Percentiles rank a stretch among this genome's conserved stretches.
phyloP scores from a whole-genome alignment of 2,113 vertebrate species.

The Pelusios castaneus region DNA sequence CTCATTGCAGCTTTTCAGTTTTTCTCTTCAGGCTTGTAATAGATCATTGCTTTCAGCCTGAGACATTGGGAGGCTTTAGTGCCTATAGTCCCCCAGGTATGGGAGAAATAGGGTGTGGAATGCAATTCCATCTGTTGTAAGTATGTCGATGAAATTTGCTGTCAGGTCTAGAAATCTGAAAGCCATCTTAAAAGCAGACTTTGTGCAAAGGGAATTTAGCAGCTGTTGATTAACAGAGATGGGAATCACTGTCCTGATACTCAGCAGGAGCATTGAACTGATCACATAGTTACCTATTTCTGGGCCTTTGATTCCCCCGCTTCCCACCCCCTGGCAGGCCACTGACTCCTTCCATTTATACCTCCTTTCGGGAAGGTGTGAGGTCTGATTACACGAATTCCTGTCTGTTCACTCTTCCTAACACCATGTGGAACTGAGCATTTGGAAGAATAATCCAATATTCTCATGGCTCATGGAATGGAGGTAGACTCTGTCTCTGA shows the following conservation, averaged over 20 bases:
- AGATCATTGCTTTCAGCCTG: slow-evolving; percentile 3
- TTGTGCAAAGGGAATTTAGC: slow-evolving; percentile 45
- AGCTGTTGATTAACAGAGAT: slow-evolving; percentile 3
- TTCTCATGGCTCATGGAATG: neutral
- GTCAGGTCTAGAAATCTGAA: slow-evolving; percentile 36
- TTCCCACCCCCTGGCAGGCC: neutral
- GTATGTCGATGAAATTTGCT: slow-evolving; percentile 40
- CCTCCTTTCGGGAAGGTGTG: neutral
- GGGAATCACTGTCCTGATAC: neutral
- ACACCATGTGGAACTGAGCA: neutral
- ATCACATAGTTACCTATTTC: neutral
- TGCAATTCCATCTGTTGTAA: slow-evolving; percentile 36
- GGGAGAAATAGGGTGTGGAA: slow-evolving; percentile 33
- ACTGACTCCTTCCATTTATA: neutral
- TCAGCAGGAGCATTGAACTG: neutral
- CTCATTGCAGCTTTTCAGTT: slow-evolving; percentile 11
- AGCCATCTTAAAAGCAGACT: slow-evolving; percentile 35
- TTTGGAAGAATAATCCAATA: slow-evolving; percentile 2
- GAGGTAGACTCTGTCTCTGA: neutral
- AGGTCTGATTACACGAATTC: neutral
- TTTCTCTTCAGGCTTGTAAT: neutral
- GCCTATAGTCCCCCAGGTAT: slow-evolving; percentile 43
- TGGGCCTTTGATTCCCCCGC: slow-evolving; percentile 2
- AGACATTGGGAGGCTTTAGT: slow-evolving; percentile 1
- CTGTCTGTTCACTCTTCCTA: neutral